These are phyloP conservation scores for Scaptomyza caliginosa DNA, from an alignment of 2,888 invertebrate genomes.

Conservation along the genomic window DNA sequence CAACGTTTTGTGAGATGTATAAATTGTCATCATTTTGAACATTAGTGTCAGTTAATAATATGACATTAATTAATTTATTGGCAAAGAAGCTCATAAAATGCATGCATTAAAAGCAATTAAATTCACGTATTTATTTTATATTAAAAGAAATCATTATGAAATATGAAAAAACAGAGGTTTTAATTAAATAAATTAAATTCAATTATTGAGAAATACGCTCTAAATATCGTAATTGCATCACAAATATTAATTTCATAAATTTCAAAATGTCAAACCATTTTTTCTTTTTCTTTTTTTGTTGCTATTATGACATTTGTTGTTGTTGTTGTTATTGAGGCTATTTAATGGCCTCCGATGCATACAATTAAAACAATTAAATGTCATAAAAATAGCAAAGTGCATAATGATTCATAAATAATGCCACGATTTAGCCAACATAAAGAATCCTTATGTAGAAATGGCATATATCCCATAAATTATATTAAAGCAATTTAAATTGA, in stretches of 20 bases:
- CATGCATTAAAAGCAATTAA: slow-evolving; percentile 58
- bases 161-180: not conserved
- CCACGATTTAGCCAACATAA: slow-evolving; percentile 39
- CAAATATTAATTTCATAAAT: slow-evolving; percentile 68
- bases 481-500: slow-evolving; percentile 58
- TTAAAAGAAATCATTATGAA: not conserved
- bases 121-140: slow-evolving; percentile 17
- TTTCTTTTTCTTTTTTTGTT: slow-evolving; percentile 7
- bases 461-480: slow-evolving; percentile 49
- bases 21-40: slow-evolving; percentile 58
- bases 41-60: slow-evolving; percentile 69
- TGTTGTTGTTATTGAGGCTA: slow-evolving; percentile 36
- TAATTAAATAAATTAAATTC: slow-evolving; percentile 37
- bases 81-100: slow-evolving; percentile 24
- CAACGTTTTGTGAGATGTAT: slow-evolving; percentile 38
- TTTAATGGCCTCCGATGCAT: slow-evolving; percentile 61
- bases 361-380: slow-evolving; percentile 75
- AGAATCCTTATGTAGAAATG: slow-evolving; percentile 32
- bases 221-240: slow-evolving; percentile 48
- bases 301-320: no score
- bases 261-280: slow-evolving; percentile 54
- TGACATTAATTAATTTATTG: slow-evolving; percentile 65
- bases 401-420: slow-evolving; percentile 60
- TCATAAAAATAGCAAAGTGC: slow-evolving; percentile 57
- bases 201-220: slow-evolving; percentile 42